A percentile compares a stretch with the other conserved stretches of the same genome.
Conservation (phyloP, 2,113 vertebrate species). For the Alectura lathami region DNA sequence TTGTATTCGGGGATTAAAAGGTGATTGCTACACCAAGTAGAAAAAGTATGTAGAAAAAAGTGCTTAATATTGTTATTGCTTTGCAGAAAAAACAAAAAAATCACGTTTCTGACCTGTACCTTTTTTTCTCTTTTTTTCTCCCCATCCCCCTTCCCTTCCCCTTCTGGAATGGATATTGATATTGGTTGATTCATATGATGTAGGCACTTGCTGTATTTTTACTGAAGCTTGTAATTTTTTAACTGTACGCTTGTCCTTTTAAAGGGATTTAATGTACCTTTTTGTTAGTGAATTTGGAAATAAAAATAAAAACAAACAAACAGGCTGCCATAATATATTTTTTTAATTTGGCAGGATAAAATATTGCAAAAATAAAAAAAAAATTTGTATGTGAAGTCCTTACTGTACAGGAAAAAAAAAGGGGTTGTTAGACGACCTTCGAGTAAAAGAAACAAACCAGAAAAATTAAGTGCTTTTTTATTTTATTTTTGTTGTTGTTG, state of each 20-base stretch:
- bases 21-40: conserved; percentile 85
- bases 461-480: conserved; percentile 83
- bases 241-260: conserved; percentile 93
- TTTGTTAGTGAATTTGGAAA: conserved; percentile 90
- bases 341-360: conserved; percentile 93
- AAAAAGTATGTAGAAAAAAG: conserved; percentile 87
- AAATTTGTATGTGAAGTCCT: conserved; percentile 91
- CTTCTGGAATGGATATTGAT: conserved; percentile 92
- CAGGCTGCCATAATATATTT: conserved; percentile 92
- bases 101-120: conserved; percentile 90
- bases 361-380: conserved; percentile 84
- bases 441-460: conserved; percentile 82
- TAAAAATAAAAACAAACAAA: conserved; percentile 86
- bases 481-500: conserved; percentile 51
- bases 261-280: conserved; percentile 90
- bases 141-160: conserved; percentile 53
- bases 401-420: conserved; percentile 87
- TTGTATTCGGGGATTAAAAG: conserved; percentile 88
- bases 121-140: conserved; percentile 83
- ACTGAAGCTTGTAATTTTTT: conserved; percentile 95
- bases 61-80: conserved; percentile 88
- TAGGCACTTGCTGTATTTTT: conserved; percentile 96
- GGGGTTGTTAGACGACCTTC: conserved; percentile 87
- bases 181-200: conserved; percentile 94
- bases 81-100: conserved; percentile 81